Conservation (phyloP, 2,888 invertebrate species). For the Xestobium rufovillosum region DNA sequence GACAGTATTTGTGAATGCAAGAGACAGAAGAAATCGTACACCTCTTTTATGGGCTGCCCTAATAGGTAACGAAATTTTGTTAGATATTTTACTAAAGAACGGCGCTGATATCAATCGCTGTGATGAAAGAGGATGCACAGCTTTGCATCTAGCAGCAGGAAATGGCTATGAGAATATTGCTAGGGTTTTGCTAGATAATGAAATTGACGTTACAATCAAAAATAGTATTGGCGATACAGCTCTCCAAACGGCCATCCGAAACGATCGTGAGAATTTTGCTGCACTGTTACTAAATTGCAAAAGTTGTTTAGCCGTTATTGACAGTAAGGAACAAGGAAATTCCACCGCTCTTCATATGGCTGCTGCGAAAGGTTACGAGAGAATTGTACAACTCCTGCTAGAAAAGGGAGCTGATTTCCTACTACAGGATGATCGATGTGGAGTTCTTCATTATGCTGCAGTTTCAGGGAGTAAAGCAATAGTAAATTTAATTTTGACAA, state of each 20-base stretch:
- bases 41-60: not conserved
- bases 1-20: too few species aligned
- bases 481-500: too few species aligned
- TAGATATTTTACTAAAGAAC: not conserved
- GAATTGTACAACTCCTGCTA: not conserved
- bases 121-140: not conserved
- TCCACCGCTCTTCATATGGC: not conserved
- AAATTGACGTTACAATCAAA: not conserved
- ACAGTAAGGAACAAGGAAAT: not conserved
- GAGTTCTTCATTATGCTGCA: too few species aligned
- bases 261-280: not conserved
- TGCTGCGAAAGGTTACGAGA: not conserved
- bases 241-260: not conserved
- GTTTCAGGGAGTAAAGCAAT: too few species aligned
- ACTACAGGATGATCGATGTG: not conserved
- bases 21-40: not conserved
- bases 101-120: not conserved
- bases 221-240: not conserved
- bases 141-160: not conserved
- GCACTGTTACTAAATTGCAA: not conserved
- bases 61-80: not conserved
- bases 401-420: not conserved
- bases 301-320: too few species aligned
- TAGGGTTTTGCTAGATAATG: not conserved
- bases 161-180: conserved; percentile 1